Evolutionary conservation across 2,113 vertebrate genomes (phyloP).

Genomic region (Alosa alosa): DNA sequence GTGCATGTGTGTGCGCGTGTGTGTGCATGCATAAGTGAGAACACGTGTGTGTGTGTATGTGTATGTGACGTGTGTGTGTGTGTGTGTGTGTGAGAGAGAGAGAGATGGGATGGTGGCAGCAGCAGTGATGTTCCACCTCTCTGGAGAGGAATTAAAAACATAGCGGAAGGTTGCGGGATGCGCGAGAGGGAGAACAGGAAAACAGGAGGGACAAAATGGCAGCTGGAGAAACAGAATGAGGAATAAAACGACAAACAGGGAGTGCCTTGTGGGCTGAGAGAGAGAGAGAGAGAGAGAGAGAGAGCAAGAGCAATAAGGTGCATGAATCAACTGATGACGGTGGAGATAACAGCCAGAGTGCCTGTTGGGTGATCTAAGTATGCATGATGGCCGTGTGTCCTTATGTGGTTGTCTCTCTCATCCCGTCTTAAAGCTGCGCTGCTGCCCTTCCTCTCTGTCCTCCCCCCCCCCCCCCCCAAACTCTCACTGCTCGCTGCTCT

Average conservation of each 20-base stretch:
- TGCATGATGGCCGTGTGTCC: background rate
- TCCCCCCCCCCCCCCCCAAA: no score
- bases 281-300: conserved; percentile 23
- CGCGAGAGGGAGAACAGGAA: background rate
- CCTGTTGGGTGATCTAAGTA: background rate
- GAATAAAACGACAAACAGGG: background rate
- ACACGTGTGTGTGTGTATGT: conserved; percentile 1
- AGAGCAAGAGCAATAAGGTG: background rate
- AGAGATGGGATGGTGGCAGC: background rate
- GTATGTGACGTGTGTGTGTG: background rate
- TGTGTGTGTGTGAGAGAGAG: background rate
- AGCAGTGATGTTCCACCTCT: conserved; percentile 39
- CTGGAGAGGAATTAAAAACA: conserved; percentile 53
- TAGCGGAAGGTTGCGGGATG: background rate
- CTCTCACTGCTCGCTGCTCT: background rate
- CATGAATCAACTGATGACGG: background rate
- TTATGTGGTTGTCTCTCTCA: background rate
- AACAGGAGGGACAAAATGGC: background rate
- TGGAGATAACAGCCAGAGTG: background rate
- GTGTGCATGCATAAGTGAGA: background rate
- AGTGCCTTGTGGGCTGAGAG: background rate
- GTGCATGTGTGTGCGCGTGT: background rate
- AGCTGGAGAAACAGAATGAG: background rate
- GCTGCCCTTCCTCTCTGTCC: background rate
- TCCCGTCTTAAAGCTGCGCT: background rate